Evolutionary conservation across 2,888 invertebrate species (phyloP).

Genomic region (Sarcophaga rosellei): DNA sequence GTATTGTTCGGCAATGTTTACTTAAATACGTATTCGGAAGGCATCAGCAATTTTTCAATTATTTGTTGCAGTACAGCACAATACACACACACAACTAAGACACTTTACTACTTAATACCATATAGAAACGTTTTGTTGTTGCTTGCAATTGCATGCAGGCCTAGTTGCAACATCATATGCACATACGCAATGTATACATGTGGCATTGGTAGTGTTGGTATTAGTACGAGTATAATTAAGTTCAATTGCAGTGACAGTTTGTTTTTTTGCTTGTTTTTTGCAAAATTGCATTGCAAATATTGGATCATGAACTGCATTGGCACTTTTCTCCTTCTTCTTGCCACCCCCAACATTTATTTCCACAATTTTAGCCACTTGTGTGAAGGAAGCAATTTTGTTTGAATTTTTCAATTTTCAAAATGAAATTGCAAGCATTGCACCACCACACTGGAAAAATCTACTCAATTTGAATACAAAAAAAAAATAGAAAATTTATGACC

Average conservation of each 20-base stretch:
- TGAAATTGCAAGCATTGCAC: too few relatives aligned
- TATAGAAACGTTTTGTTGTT: neutral
- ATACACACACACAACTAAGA: neutral
- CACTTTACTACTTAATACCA: too few relatives aligned
- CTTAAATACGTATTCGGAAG: slow-evolving; percentile 55
- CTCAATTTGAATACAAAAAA: slow-evolving; percentile 37
- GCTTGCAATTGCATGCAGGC: neutral
- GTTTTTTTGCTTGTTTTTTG: slow-evolving; percentile 1
- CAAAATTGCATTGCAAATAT: slow-evolving; percentile 48
- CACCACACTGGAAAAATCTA: slow-evolving; percentile 36
- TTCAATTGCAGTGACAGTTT: slow-evolving; percentile 64
- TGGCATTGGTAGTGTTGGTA: neutral
- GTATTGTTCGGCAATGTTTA: slow-evolving; percentile 60
- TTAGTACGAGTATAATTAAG: slow-evolving; percentile 62
- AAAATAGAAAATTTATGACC: slow-evolving; percentile 53
- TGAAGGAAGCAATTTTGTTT: slow-evolving; percentile 43
- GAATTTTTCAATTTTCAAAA: neutral
- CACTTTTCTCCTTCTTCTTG: neutral
- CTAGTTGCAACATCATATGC: slow-evolving; percentile 26
- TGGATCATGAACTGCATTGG: slow-evolving; percentile 17
- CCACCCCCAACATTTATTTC: neutral
- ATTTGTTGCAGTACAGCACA: slow-evolving; percentile 27
- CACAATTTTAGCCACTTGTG: slow-evolving; percentile 59
- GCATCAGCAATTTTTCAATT: slow-evolving; percentile 57
- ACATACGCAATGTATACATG: neutral